phyloP scores from a whole-genome alignment of 2,888 invertebrate genomes.

The Anticlea derivata region DNA sequence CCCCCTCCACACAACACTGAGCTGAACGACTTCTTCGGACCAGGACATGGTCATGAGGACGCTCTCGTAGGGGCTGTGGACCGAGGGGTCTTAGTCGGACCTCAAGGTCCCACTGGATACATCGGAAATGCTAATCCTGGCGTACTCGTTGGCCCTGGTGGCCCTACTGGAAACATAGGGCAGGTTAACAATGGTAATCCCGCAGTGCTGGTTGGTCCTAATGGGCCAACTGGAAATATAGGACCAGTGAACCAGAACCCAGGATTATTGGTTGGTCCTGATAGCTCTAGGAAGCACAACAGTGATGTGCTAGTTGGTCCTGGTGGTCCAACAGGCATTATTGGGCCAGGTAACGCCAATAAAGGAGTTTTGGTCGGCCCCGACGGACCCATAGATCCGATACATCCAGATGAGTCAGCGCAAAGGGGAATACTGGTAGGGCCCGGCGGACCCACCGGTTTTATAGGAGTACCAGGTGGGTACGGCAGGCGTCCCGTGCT shows the following conservation, averaged over 20 bases:
- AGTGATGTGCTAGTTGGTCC: conserved; percentile 69
- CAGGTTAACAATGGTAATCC: conserved; percentile 42
- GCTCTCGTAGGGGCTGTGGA: conserved; percentile 31
- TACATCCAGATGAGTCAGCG: conserved; percentile 37
- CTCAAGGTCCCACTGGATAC: conserved; percentile 46
- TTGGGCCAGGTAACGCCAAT: conserved; percentile 33
- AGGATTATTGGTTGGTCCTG: conserved; percentile 65
- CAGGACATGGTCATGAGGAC: conserved; percentile 38
- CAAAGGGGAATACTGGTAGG: conserved; percentile 70
- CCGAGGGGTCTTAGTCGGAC: conserved; percentile 42
- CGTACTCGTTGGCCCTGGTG: conserved; percentile 47
- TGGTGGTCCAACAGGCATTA: conserved; percentile 53
- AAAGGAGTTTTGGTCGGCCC: conserved; percentile 53
- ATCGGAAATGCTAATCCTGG: conserved; percentile 41
- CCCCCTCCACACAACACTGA: conserved; percentile 42
- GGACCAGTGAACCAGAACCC: conserved; percentile 36
- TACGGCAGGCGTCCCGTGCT: conserved; percentile 53
- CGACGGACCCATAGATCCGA: conserved; percentile 43
- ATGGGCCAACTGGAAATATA: conserved; percentile 53
- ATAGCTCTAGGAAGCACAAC: conserved; percentile 43
- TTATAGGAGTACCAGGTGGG: conserved; percentile 42
- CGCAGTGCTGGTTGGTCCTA: conserved; percentile 70
- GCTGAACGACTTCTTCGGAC: conserved; percentile 36
- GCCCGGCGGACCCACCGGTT: conserved; percentile 62
- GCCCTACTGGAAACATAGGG: conserved; percentile 40